Evolutionary conservation across 2,113 vertebrate genomes (phyloP).

Genomic region (Corvus moneduloides): DNA sequence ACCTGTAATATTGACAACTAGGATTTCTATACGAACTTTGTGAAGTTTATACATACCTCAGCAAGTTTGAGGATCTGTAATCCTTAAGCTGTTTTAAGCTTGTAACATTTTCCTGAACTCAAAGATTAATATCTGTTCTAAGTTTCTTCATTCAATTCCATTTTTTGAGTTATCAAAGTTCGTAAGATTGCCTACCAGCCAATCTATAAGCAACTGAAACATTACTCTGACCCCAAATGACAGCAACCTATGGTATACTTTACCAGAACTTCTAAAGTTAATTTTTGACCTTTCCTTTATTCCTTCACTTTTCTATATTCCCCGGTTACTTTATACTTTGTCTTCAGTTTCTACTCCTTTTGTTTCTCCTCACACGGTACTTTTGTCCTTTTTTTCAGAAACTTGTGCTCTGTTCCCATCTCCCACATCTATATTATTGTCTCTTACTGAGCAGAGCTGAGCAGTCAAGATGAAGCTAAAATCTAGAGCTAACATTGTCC

Average conservation of each 20-base stretch:
- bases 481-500: background rate
- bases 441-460: background rate
- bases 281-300: background rate
- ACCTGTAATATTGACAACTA: background rate
- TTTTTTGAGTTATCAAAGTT: background rate
- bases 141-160: background rate
- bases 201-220: background rate
- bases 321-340: background rate
- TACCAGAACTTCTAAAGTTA: background rate
- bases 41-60: background rate
- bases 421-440: background rate
- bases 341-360: background rate
- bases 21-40: background rate
- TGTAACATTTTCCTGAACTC: background rate
- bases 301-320: background rate
- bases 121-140: background rate
- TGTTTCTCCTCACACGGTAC: background rate
- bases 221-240: background rate
- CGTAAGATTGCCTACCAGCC: background rate
- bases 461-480: background rate
- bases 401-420: background rate
- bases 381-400: background rate
- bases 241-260: background rate
- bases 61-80: background rate
- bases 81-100: background rate